These are phyloP conservation scores for Macropis europaea DNA, from an alignment of 2,888 invertebrate species.

Conservation along the genomic window DNA sequence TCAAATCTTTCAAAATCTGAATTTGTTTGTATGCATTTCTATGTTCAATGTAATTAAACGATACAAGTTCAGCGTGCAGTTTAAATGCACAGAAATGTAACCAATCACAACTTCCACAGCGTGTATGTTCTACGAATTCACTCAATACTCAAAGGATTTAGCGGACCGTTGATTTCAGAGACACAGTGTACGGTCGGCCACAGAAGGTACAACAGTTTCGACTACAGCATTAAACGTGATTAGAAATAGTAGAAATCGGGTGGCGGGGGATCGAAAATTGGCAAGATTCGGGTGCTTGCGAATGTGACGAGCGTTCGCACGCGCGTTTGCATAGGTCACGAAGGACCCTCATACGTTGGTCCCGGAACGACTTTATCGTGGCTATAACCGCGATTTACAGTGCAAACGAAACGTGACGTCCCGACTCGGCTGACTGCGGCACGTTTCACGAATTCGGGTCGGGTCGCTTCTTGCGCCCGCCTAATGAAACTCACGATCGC, in stretches of 20 bases:
- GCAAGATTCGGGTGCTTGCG: constrained; percentile 28
- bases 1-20: too few species aligned
- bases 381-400: constrained; percentile 30
- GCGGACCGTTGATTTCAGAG: too few species aligned
- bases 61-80: too few species aligned
- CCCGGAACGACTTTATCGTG: constrained; percentile 43
- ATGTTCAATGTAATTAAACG: too few species aligned
- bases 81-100: too few species aligned
- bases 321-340: constrained; percentile 34
- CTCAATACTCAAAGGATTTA: too few species aligned
- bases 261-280: constrained; percentile 5
- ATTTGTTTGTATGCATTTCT: too few species aligned
- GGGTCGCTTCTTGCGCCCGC: constrained; percentile 6
- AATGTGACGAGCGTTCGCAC: constrained; percentile 22
- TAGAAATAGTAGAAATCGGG: background rate
- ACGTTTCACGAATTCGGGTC: constrained; percentile 18
- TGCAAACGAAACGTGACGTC: constrained; percentile 9
- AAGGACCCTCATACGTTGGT: constrained; percentile 31
- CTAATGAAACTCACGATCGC: constrained; percentile 16
- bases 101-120: too few species aligned
- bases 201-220: too few species aligned
- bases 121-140: too few species aligned
- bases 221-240: too few species aligned
- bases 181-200: too few species aligned
- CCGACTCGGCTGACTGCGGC: constrained; percentile 1